phyloP scores from a whole-genome alignment of 2,797 vertebrate species.

The Yasuhikotakia modesta region DNA sequence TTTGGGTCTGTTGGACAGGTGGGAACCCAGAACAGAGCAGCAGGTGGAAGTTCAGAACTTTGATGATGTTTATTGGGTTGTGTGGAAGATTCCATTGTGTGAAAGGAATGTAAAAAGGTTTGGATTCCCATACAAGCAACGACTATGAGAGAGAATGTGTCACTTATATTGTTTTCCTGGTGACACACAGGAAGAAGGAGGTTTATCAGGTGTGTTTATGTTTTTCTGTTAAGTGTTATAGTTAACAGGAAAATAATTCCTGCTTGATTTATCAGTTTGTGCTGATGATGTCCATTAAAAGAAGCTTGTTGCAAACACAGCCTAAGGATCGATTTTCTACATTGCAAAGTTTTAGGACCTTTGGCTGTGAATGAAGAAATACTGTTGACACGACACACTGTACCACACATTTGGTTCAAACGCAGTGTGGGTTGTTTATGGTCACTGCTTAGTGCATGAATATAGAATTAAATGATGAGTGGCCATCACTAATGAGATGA shows the following conservation, averaged over 20 bases:
- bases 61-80: conserved; percentile 30
- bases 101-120: not conserved
- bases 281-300: not conserved
- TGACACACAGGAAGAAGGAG: conserved; percentile 34
- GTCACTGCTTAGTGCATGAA: too few relatives aligned
- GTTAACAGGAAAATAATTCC: not conserved
- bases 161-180: conserved; percentile 61
- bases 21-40: conserved; percentile 21
- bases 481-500: too few relatives aligned
- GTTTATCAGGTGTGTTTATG: conserved; percentile 48
- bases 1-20: conserved; percentile 57
- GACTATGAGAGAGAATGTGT: conserved; percentile 63
- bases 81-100: conserved; percentile 15
- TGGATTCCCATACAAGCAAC: conserved; percentile 1
- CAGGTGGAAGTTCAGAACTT: conserved; percentile 26
- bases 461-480: too few relatives aligned
- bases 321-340: not conserved
- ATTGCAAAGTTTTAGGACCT: not conserved
- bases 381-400: too few relatives aligned
- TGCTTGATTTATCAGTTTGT: not conserved
- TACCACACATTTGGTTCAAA: too few relatives aligned
- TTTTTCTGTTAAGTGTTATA: conserved; percentile 10
- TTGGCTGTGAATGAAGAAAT: not conserved
- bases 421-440: too few relatives aligned
- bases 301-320: not conserved